Percentiles rank a stretch among this genome's conserved stretches.
phyloP scores from a whole-genome alignment of 2,888 invertebrate species.

The Cephonodes hylas region DNA sequence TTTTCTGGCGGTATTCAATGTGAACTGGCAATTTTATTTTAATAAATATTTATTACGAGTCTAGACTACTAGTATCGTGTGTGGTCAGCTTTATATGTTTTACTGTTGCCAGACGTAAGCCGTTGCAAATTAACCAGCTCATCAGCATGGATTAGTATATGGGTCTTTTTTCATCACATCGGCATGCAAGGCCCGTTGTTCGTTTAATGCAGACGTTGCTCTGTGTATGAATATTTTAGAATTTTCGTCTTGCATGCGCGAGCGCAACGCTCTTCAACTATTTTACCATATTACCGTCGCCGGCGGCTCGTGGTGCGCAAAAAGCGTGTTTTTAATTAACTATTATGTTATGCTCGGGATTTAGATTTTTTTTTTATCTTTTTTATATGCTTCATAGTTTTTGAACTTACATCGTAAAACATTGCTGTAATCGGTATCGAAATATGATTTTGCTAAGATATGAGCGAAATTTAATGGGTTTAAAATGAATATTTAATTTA shows the following conservation, averaged over 20 bases:
- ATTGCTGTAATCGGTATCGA: too few species aligned
- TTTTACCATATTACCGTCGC: slow-evolving; percentile 5
- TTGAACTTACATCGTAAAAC: not conserved
- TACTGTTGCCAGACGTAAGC: not conserved
- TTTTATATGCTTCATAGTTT: not conserved
- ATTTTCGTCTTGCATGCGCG: slow-evolving; percentile 10
- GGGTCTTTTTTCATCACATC: slow-evolving; percentile 6
- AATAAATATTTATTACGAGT: too few species aligned
- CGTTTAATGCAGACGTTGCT: slow-evolving; percentile 23
- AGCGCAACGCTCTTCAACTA: not conserved
- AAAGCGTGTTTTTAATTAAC: slow-evolving; percentile 8
- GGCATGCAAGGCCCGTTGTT: slow-evolving; percentile 20
- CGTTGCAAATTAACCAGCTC: slow-evolving; percentile 3
- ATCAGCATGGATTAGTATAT: slow-evolving; percentile 11
- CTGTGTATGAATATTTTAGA: slow-evolving; percentile 18
- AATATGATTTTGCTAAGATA: too few species aligned
- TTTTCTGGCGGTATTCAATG: too few species aligned
- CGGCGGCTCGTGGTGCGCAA: not conserved
- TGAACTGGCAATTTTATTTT: too few species aligned
- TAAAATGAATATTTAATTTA: too few species aligned
- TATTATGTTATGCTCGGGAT: not conserved
- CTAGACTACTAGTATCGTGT: too few species aligned
- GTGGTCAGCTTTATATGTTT: not conserved
- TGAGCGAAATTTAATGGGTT: too few species aligned
- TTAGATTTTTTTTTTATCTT: not conserved